phyloP scores from a whole-genome alignment of 1,140 invertebrate species.

The Ericerus pela region DNA sequence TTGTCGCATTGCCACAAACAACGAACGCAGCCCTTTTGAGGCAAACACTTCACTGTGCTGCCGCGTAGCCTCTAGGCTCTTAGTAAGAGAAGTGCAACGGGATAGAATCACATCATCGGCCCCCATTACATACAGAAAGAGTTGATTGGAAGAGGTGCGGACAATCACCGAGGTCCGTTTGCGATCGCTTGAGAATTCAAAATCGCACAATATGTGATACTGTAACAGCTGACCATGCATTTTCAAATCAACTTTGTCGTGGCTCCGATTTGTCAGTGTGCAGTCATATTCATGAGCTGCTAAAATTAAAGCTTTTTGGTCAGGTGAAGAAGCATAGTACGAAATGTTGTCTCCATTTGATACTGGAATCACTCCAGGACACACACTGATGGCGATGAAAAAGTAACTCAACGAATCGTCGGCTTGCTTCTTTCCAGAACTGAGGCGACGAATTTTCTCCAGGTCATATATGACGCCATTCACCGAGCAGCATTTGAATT shows the following conservation, averaged over 20 bases:
- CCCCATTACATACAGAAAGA: constrained; percentile 14
- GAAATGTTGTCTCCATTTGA: neutral
- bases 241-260: neutral
- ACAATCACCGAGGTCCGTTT: constrained; percentile 15
- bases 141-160: neutral
- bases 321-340: neutral
- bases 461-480: constrained; percentile 39
- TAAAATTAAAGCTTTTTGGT: neutral
- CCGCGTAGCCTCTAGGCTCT: neutral
- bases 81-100: neutral
- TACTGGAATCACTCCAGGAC: neutral
- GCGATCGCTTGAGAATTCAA: constrained; percentile 12
- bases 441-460: neutral
- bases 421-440: neutral
- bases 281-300: neutral
- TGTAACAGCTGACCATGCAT: neutral
- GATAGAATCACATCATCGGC: constrained; percentile 10
- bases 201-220: neutral
- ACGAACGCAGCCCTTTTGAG: constrained; percentile 2
- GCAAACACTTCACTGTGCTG: constrained; percentile 15
- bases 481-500: constrained; percentile 79
- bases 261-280: neutral
- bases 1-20: constrained; percentile 8
- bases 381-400: neutral
- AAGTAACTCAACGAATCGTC: neutral